Percentiles rank a stretch among this genome's conserved stretches.
Conservation (phyloP, 2,113 vertebrate genomes). For the Leucopsar rothschildi region DNA sequence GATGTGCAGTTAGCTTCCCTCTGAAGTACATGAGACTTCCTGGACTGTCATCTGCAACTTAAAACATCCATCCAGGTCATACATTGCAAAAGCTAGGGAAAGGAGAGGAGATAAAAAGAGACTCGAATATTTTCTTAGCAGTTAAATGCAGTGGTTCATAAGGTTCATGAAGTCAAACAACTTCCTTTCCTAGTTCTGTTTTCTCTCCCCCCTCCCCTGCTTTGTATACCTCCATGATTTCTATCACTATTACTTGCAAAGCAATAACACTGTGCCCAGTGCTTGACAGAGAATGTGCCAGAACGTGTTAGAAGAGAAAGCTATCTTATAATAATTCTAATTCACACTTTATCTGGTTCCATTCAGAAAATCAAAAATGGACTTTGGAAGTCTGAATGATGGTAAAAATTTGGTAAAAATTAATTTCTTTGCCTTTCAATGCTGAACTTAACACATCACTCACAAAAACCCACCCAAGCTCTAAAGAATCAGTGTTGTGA, state of each 20-base stretch:
- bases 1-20: neutral
- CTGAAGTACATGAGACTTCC: neutral
- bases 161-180: neutral
- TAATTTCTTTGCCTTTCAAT: neutral
- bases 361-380: neutral
- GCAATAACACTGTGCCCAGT: neutral
- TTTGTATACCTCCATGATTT: neutral
- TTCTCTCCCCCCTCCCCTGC: neutral
- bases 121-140: neutral
- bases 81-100: neutral
- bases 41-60: neutral
- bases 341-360: neutral
- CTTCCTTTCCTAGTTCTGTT: neutral
- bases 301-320: neutral
- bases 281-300: neutral
- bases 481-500: slow-evolving; percentile 15
- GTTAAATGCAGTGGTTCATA: neutral
- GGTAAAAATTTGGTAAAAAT: slow-evolving; percentile 6
- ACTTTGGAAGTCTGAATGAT: neutral
- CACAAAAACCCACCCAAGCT: slow-evolving; percentile 33
- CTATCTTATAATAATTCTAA: neutral
- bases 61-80: neutral
- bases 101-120: neutral
- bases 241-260: neutral
- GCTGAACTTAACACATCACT: slow-evolving; percentile 16